Conservation (phyloP, 2,888 invertebrate genomes). For the Pristionchus entomophagus region DNA sequence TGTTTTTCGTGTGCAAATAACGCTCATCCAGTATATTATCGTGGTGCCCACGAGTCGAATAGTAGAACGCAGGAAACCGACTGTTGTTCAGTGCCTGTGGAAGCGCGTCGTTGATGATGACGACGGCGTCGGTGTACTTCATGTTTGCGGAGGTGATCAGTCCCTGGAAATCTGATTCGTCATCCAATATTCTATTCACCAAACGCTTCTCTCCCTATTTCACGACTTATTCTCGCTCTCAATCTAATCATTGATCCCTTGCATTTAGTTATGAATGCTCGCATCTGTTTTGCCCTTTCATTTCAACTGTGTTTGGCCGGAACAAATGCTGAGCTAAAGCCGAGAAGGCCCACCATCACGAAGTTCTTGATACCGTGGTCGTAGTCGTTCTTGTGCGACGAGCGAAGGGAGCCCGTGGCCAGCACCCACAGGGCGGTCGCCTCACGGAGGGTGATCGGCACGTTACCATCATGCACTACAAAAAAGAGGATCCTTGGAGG, state of each 20-base stretch:
- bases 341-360: background rate
- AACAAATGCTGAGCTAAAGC: too few species aligned
- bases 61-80: background rate
- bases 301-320: too few species aligned
- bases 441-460: background rate
- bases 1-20: background rate
- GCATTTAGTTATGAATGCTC: too few species aligned
- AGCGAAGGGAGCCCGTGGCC: background rate
- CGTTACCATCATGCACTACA: background rate
- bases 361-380: background rate
- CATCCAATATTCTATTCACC: too few species aligned
- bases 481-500: too few species aligned
- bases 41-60: background rate
- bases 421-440: background rate
- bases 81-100: background rate
- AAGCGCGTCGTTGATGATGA: background rate
- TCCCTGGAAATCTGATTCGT: background rate
- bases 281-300: too few species aligned
- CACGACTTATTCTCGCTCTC: too few species aligned
- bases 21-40: too few species aligned
- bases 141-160: background rate
- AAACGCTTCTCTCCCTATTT: too few species aligned
- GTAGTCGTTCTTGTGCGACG: background rate
- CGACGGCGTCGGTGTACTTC: background rate
- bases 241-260: too few species aligned